Base-by-base conservation (phyloP, 1,140 invertebrate species). In the Littorina saxatilis region DNA sequence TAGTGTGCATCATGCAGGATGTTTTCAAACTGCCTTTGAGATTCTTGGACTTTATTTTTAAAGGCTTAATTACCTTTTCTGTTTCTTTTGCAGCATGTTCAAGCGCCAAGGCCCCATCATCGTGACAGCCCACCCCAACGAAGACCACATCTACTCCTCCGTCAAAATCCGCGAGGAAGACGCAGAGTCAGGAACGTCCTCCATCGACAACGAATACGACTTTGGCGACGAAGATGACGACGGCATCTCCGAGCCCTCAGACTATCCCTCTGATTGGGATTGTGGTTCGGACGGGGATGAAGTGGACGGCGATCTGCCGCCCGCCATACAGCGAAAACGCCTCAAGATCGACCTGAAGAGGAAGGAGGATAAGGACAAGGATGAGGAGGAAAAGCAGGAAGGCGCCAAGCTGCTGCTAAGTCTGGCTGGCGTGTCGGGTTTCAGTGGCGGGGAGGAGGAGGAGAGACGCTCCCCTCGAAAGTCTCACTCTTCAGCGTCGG, bases 401-500 rank as follows among this genome's bases (percentile, higher is more conserved):
- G 96, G 96, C 80, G 95, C 95, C 0, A 96, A 96, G 86, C 96
- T 96, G 0, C 90, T 97, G 61, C 90, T 97, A 20, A 96, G 96
- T 91, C 91, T 96, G 35, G 95, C 95, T 0, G 95, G 95, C 11
- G 94, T 95, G 66, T 79, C 72, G 13, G 23, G 15, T 23, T 43
- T 37, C 58, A 29, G 55, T 4, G n/a, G 23, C 23, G 43, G 17
- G 17, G 76, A 66, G 15, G 55, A 58, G 39, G 47, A 77, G 50
- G 55, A 58, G 35, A 66, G 43, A 39, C 37, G 5, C 27, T 40
- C 29, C n/a, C 58, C 76, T 61, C 55, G 29, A 11, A 74, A 74
- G 23, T 73, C 70, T 2, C 23, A 35, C 13, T 27, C 27, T 29
- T 35, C 66, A 7, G 9, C 66, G 27, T 7, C 66, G 23, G 29